Evolutionary conservation across 2,888 invertebrate genomes (phyloP).

Genomic region (Melieria picta): DNA sequence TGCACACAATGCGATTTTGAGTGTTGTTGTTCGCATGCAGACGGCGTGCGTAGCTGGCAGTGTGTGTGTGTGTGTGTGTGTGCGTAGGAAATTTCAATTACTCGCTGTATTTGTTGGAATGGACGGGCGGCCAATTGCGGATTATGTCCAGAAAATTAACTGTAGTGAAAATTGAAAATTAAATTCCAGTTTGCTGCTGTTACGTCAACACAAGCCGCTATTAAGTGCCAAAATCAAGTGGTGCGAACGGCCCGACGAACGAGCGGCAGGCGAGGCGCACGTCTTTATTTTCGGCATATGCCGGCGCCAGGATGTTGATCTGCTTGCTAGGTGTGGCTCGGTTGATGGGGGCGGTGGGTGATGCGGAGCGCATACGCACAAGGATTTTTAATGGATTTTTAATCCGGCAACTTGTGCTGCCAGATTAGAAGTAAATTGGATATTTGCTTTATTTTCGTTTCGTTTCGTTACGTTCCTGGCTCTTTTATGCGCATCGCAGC

Average conservation of each 20-base stretch:
- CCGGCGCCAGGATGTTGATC: neutral
- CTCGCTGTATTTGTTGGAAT: neutral
- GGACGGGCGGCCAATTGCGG: too few relatives aligned
- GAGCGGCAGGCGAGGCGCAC: neutral
- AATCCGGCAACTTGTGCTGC: constrained; percentile 37
- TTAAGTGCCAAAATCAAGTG: neutral
- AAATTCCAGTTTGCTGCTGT: constrained; percentile 5
- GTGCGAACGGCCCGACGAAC: neutral
- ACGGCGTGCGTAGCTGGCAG: too few relatives aligned
- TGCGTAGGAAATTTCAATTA: neutral
- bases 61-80: neutral
- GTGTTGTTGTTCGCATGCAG: too few relatives aligned
- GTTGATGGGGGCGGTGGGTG: neutral
- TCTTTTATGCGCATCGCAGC: neutral
- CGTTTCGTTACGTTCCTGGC: neutral
- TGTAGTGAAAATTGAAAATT: constrained; percentile 45
- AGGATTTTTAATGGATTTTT: constrained; percentile 40
- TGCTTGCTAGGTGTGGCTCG: too few relatives aligned
- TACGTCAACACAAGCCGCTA: constrained; percentile 3
- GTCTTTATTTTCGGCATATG: neutral
- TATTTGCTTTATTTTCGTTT: constrained; percentile 32
- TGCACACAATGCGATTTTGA: too few relatives aligned
- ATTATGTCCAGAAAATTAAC: neutral
- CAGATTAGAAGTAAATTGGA: constrained; percentile 47
- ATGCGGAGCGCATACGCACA: constrained; percentile 23